phyloP scores from a whole-genome alignment of 2,797 vertebrate species.

The Nothura maculosa region DNA sequence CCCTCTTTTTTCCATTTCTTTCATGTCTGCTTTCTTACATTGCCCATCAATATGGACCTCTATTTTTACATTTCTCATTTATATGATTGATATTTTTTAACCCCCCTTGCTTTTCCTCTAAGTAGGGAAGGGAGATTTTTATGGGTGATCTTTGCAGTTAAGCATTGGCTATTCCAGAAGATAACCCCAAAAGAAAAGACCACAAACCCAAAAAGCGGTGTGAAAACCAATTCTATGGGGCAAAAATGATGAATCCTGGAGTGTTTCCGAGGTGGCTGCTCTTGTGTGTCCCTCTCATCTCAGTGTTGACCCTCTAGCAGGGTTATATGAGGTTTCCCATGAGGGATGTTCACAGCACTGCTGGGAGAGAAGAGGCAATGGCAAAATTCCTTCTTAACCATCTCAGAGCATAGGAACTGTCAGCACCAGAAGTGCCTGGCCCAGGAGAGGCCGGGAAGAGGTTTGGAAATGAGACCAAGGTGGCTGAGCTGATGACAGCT shows the following conservation, averaged over 20 bases:
- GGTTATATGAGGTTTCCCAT: not conserved
- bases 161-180: not conserved
- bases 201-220: not conserved
- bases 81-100: not conserved
- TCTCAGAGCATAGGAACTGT: constrained; percentile 49
- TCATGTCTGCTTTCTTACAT: rapidly evolving
- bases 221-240: not conserved
- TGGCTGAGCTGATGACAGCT: constrained; percentile 65
- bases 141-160: not conserved
- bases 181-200: not conserved
- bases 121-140: not conserved
- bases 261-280: not conserved
- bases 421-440: constrained; percentile 64
- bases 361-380: not conserved
- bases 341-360: not conserved
- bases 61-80: not conserved
- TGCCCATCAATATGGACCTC: not conserved
- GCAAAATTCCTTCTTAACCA: not conserved
- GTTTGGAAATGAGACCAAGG: constrained; percentile 54
- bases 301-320: not conserved
- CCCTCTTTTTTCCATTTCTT: not conserved
- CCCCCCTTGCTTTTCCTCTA: not conserved
- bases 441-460: not conserved
- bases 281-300: not conserved
- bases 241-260: no score